Percentiles rank a stretch among this genome's conserved stretches.
Conservation (phyloP, 2,888 invertebrate species). For the Volucella zonaria region DNA sequence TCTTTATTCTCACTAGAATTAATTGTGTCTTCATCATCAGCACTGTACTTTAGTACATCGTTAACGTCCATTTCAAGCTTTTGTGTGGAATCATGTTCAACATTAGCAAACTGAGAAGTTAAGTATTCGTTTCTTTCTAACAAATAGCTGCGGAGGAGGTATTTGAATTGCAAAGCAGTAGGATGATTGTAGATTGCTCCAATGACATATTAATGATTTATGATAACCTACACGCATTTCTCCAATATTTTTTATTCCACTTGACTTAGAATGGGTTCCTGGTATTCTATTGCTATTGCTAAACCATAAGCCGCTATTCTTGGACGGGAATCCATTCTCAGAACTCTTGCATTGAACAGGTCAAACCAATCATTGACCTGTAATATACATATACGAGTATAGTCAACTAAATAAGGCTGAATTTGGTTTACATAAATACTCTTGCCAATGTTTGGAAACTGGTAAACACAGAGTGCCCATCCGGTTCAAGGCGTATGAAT, state of each 20-base stretch:
- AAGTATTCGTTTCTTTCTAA: too few relatives aligned
- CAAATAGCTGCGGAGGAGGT: too few relatives aligned
- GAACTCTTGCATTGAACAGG: conserved; percentile 70
- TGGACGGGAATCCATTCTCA: conserved; percentile 27
- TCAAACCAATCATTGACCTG: conserved; percentile 75
- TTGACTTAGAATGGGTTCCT: conserved; percentile 71
- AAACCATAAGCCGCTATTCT: conserved; percentile 74
- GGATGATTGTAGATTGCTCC: too few relatives aligned
- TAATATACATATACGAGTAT: neutral
- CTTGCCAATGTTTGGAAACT: conserved; percentile 56
- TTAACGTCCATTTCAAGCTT: too few relatives aligned
- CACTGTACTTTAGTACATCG: too few relatives aligned
- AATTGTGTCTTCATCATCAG: too few relatives aligned
- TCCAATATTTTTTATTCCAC: conserved; percentile 24
- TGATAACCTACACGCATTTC: too few relatives aligned
- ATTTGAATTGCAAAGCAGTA: too few relatives aligned
- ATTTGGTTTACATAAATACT: conserved; percentile 11
- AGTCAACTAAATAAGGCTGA: neutral
- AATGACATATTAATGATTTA: too few relatives aligned
- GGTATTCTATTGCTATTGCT: conserved; percentile 47
- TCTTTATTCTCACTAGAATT: too few relatives aligned
- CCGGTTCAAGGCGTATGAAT: conserved; percentile 68
- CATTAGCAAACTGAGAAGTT: too few relatives aligned
- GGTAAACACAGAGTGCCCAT: conserved; percentile 58
- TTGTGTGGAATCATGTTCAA: too few relatives aligned